Evolutionary conservation across 2,113 vertebrate genomes (phyloP), one percentile per base, ranked within the genome.

Genomic region (Tamias sibiricus): DNA sequence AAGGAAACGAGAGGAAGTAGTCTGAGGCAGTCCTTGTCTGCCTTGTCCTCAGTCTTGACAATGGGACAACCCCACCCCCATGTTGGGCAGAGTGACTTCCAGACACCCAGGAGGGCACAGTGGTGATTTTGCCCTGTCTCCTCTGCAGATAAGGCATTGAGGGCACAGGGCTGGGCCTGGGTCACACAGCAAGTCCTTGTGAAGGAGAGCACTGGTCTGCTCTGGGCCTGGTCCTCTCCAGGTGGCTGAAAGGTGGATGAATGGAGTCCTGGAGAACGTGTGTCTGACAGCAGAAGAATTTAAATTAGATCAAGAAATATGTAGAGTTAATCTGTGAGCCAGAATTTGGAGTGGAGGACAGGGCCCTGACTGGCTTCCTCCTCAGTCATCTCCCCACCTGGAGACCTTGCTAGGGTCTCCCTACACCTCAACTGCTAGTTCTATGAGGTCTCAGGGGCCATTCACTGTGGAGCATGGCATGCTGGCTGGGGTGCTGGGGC

Each of bases 1-100:
- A 94, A 91, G 77, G 89, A 97, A 68, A 7, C 30, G 30, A 49
- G 49, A 81, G 17, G 69, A 84, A 35, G 40, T 44, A 37, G 74
- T n/a, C n/a, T 4, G 6, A 4, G 1, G 37, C 5, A 2, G 84
- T 59, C 79, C 47, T 54, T 82, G 68, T 71, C 76, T 94, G 59
- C 40, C 47, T 54, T 5, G 62, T 47, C 79, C 30, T 19, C 13
- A 24, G 69, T 64, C 71, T 37, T 37, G 64, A 89, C 40, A 76
- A 4, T 59, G 54, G 68, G 76, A 13, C 66, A 30, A 26, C 13
- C 49, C 54, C 1, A 3, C 54, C 74, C 66, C 40, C 13, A 49
- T 5, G 3, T 17, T 26, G 76, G 49, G 85, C 35, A 75, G 47
- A 80, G 19, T 32, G 24, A 64, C 83, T 89, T 68, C 69, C 52